Percentiles rank a stretch among this genome's conserved stretches.
phyloP scores from a whole-genome alignment of 2,888 invertebrate species.

The Cyrtodaria siliqua region DNA sequence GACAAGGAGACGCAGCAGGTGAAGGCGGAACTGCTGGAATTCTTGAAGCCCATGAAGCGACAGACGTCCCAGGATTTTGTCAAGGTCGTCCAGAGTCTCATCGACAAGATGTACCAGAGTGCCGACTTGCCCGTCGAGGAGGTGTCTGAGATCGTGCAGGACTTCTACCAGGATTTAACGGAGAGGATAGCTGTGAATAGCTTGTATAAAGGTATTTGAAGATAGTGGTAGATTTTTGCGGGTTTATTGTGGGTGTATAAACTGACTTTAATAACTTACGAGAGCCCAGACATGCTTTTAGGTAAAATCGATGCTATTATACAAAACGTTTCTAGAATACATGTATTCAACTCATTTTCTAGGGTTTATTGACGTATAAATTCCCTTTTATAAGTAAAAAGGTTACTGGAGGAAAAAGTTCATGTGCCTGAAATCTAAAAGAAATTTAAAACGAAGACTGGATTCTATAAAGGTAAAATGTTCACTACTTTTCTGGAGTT shows the following conservation, averaged over 20 bases:
- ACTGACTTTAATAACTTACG: no score
- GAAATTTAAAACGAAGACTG: no score
- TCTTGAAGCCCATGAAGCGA: constrained; percentile 84
- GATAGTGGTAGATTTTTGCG: not conserved
- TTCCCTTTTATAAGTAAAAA: no score
- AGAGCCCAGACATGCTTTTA: no score
- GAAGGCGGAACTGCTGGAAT: constrained; percentile 85
- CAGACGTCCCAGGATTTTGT: constrained; percentile 87
- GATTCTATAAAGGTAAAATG: no score
- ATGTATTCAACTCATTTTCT: no score
- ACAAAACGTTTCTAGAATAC: no score
- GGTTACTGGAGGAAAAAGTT: no score
- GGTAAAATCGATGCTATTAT: no score
- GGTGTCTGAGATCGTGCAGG: constrained; percentile 95
- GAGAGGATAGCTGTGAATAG: constrained; percentile 89
- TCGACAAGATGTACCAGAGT: constrained; percentile 86
- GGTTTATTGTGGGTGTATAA: no score
- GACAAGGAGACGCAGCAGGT: constrained; percentile 85
- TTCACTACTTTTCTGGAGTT: not conserved
- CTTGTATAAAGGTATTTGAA: constrained; percentile 82
- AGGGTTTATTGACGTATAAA: no score
- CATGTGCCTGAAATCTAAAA: no score
- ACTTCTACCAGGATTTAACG: constrained; percentile 93
- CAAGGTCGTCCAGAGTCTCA: constrained; percentile 87
- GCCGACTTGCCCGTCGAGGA: constrained; percentile 86